Base-by-base conservation (phyloP, 2,888 invertebrate genomes). In the Drosophila acutilabella region DNA sequence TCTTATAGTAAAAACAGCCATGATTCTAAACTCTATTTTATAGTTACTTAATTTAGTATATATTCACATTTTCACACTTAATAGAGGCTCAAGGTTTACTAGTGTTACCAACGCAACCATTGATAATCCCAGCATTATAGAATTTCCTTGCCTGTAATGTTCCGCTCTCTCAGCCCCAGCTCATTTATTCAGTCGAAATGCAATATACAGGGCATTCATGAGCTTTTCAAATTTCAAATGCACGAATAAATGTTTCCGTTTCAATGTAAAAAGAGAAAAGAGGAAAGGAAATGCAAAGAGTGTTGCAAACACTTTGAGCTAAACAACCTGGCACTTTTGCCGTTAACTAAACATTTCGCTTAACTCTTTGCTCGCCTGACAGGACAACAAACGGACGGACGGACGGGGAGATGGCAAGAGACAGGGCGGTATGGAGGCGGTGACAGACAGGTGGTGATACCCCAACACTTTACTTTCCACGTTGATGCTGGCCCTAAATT, bases 401-500 rank as follows among this genome's bases (percentile, higher is more conserved):
- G 33, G 58, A 53, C 48, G 13, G 8, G 11, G 13, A 36, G 13
- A 13, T 13, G 36, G 36, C 7, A 2, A 36, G 36, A 13, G 13
- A 36, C 11, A 5, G 36, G 36, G 36, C 5, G 36, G 36, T 2
- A 13, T 36, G 4, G 13, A 33, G 59, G 45, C 36, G 11, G 18
- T 41, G 42, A 14, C 58, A 48, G 50, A 64, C 52, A 60, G 54
- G 41, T 40, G 57, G 36, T 38, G 69, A 75, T 58, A 44, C 65
- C 61, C 57, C 64, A 65, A 61, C 79, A 75, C 53, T 73, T 60
- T 62, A 64, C 45, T 44, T 59, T 33, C 18, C 14, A 42, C 56
- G 58, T 50, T 56, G 73, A 20, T 26, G 26, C 38, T 38, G 45
- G 41, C 48, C 44, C 61, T 61, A 81, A 84, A 87, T 82, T 84